Conservation (phyloP, 2,113 vertebrate genomes). For the Catharus bicknelli region DNA sequence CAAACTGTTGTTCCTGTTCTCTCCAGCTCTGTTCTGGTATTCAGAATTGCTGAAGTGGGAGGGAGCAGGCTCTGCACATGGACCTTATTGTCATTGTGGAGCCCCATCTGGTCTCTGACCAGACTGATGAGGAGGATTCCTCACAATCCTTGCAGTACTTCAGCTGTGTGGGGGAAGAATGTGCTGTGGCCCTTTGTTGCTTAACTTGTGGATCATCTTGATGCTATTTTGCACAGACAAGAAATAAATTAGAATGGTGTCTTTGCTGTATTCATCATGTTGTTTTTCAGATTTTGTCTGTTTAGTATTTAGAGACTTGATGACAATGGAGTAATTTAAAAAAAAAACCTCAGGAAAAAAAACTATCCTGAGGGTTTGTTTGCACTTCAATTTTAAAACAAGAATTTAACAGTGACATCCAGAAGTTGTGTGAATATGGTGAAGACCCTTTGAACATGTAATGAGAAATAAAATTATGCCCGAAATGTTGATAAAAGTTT, state of each 20-base stretch:
- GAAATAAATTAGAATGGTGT: neutral
- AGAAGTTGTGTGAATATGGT: neutral
- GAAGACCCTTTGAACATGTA: neutral
- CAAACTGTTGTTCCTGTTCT: neutral
- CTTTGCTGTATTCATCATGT: neutral
- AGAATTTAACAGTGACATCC: neutral
- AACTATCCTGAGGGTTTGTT: neutral
- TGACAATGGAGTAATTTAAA: neutral
- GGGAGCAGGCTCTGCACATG: neutral
- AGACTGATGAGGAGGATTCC: neutral
- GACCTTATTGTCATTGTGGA: fast-evolving
- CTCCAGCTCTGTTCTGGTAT: neutral
- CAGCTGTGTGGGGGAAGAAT: neutral
- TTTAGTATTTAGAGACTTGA: neutral
- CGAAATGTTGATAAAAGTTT: neutral
- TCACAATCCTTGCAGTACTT: neutral
- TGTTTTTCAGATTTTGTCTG: neutral
- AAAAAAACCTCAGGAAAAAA: neutral
- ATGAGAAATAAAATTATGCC: neutral
- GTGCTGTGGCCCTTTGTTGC: neutral
- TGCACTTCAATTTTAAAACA: neutral
- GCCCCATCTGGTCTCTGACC: neutral
- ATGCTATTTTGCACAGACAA: neutral
- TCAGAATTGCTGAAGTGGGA: neutral
- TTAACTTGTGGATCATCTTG: neutral